Base-by-base conservation (phyloP, 2,113 vertebrate species). In the Leuciscus idus region DNA sequence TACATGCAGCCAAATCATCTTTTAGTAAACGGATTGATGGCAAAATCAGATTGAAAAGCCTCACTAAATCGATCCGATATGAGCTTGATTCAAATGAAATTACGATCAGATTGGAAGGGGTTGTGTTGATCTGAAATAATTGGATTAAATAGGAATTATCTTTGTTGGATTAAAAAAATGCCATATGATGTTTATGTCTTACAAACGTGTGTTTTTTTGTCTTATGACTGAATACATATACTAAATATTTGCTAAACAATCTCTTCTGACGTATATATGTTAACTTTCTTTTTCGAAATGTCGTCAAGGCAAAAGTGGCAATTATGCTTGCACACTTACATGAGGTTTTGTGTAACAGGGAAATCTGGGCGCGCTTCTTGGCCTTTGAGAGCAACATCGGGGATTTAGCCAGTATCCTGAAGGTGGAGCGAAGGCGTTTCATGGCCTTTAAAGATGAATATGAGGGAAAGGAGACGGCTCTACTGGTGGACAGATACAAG, bases 311-410 rank as follows among this genome's bases (percentile, higher is more conserved):
- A 19, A 19, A 55, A 55, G 17, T 17, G 1, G 15, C 15, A 55
- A 19, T 55, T 55, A 2, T 57, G 19, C 4, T 17, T 23, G 8
- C 1, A 23, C 11, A 10, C 43, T 43, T n/a, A 12, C 68, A 23
- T 43, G 28, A 76, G 72, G 78, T 48, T 73, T 4, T 28, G 8
- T 76, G n/a, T 0, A 2, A 84, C 91, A 99, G 98, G 83, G 98
- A 99, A 93, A 97, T 99, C 91, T 99, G 98, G 98, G 97, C 98
- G 86, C 95, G 98, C 2, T 99, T 99, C 94, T 92, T 99, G 90
- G 97, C 97, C 83, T 99, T 99, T 87, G 98, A 99, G 94, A 99
- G 98, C 83, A 99, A 99, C 93, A 99, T 99, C 83, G 98, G 98
- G 72, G 98, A 99, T 88, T 92, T 99, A 74, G 98, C 98, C 85